Percentiles rank a stretch among this genome's conserved stretches.
These are phyloP conservation scores for Steinernema khuongi DNA, from an alignment of 1,140 invertebrate species.

Conservation along the genomic window DNA sequence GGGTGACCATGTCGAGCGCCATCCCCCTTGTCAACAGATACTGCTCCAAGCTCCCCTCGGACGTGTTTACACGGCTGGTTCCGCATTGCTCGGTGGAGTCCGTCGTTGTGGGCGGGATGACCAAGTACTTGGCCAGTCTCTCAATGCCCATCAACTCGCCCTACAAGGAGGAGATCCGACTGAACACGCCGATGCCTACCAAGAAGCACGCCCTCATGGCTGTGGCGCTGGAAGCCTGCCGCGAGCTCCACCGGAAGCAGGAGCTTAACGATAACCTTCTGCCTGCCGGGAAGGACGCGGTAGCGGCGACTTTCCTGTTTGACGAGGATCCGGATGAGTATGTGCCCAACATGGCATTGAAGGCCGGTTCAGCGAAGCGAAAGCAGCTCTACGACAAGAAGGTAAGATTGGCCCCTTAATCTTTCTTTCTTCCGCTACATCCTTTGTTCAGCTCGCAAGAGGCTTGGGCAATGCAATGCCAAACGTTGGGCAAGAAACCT, in stretches of 20 bases:
- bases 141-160: conserved; percentile 95
- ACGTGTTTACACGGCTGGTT: conserved; percentile 90
- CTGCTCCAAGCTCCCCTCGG: conserved; percentile 91
- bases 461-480: conserved; percentile 70
- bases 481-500: conserved; percentile 59
- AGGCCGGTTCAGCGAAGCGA: conserved; percentile 79
- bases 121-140: conserved; percentile 69
- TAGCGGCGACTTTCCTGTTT: conserved; percentile 66
- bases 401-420: conserved; percentile 63
- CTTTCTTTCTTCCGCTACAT: conserved; percentile 25
- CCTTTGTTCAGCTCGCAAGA: conserved; percentile 65
- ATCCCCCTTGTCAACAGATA: conserved; percentile 84
- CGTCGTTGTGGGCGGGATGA: conserved; percentile 58
- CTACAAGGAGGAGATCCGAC: conserved; percentile 66
- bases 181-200: conserved; percentile 28
- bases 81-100: conserved; percentile 73
- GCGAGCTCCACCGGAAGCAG: conserved; percentile 60
- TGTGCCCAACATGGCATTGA: conserved; percentile 59
- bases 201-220: conserved; percentile 52
- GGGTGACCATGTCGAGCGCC: conserved; percentile 70
- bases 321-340: conserved; percentile 61
- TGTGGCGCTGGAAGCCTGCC: conserved; percentile 64
- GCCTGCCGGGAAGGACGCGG: conserved; percentile 81
- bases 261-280: conserved; percentile 84
- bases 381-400: conserved; percentile 94